These are phyloP conservation scores for Oreonectes daqikongensis DNA, from an alignment of 2,797 vertebrate species.

Conservation along the genomic window DNA sequence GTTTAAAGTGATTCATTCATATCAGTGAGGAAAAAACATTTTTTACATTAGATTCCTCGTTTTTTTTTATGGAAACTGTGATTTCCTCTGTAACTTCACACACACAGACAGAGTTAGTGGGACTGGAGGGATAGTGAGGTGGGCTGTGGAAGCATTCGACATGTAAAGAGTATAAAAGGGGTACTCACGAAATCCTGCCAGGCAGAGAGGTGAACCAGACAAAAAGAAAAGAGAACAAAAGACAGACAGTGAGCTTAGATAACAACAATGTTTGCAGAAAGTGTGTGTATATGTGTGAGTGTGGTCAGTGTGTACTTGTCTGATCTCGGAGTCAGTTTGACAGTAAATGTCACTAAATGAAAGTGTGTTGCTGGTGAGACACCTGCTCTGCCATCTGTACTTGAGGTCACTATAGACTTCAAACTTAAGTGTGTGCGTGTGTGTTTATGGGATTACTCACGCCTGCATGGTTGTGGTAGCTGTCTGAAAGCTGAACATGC, in stretches of 20 bases:
- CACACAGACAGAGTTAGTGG: constrained; percentile 34
- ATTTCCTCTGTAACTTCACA: constrained; percentile 55
- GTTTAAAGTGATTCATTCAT: background rate
- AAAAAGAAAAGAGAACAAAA: constrained; percentile 28
- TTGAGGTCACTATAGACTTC: constrained; percentile 28
- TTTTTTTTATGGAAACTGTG: background rate
- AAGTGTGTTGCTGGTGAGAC: constrained; percentile 23
- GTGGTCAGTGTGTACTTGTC: constrained; percentile 35
- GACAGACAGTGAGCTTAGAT: constrained; percentile 43
- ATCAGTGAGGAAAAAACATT: background rate
- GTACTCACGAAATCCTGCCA: constrained; percentile 98
- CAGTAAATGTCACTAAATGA: constrained; percentile 41
- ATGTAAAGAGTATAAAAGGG: constrained; percentile 39
- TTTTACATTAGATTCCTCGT: constrained; percentile 25
- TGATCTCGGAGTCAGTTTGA: constrained; percentile 29
- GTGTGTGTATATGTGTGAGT: constrained; percentile 41
- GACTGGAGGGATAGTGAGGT: constrained; percentile 32
- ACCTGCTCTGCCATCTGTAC: constrained; percentile 44
- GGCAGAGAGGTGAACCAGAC: constrained; percentile 22
- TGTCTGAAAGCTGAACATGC: constrained; percentile 95
- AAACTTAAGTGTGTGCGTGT: constrained; percentile 11
- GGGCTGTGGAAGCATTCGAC: constrained; percentile 16
- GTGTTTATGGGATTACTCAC: constrained; percentile 78
- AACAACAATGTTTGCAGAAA: constrained; percentile 21
- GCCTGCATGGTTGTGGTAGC: constrained; percentile 99